Evolutionary conservation across 2,888 invertebrate species (phyloP), one percentile per base, ranked within the genome.

Genomic region (Macaria notata): DNA sequence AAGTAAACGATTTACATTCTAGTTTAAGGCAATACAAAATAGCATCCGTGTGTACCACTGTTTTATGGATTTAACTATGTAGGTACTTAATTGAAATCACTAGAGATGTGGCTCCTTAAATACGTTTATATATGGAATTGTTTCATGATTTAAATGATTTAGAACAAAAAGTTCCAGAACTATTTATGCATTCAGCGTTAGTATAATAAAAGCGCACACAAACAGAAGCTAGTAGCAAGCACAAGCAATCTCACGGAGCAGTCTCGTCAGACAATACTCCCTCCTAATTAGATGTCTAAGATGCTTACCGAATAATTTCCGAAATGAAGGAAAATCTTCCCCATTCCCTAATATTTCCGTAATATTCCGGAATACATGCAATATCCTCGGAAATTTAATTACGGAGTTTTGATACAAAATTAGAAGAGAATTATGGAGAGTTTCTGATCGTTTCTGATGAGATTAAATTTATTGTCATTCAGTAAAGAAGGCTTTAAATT

Each of bases 231-330:
- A 1, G 19, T 19, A 19, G 19, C 19, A 19, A 19, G 19, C 19
- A 7, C 33, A 36, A 36, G 33, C 33, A 36, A 36, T 36, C 33
- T 36, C 33, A 36, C 5, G 3, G 4, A 41, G 9, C 6, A 52
- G 31, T 31, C 43, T 49, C 4, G 30, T 9, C 29, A 47, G 46
- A 53, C 46, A 50, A 49, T 50, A 46, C 36, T 43, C 29, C 50
- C 38, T 7, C 41, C 58, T 64, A 64, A 64, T 64, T 64, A 62
- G 59, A 62, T 56, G 59, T 56, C 59, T 48, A 53, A 61, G 57
- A 61, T 61, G 56, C 59, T 63, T 49, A 46, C 53, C 41, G 50
- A 59, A 65, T 63, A 61, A 65, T 63, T 61, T 30, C 9, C 58
- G 53, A 57, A 64, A 59, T 54, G 60, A 43, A 33, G 52, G 52